Conservation (phyloP, 2,888 invertebrate species). For the Ochropleura leucogaster region DNA sequence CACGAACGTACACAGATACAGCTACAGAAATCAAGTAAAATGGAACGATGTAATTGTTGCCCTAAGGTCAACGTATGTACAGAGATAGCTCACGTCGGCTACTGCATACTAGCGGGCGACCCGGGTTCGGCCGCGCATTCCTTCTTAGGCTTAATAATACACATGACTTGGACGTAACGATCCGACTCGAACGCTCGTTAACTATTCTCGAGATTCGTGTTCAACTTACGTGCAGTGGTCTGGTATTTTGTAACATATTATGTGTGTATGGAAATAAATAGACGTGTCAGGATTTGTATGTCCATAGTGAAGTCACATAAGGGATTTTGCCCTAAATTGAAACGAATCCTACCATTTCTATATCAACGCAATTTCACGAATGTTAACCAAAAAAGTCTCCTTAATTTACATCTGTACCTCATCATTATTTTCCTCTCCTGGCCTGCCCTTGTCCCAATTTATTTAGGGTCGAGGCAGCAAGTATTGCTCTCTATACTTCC, state of each 20-base stretch:
- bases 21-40: constrained; percentile 64
- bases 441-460: no score
- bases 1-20: constrained; percentile 26
- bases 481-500: no score
- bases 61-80: constrained; percentile 76
- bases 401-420: no score
- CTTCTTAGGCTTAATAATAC: constrained; percentile 89
- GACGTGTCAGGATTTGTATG: neutral
- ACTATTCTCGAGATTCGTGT: constrained; percentile 78
- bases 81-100: constrained; percentile 73
- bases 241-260: constrained; percentile 68
- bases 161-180: constrained; percentile 86
- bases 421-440: no score
- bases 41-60: constrained; percentile 73
- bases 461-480: no score
- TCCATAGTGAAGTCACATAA: neutral
- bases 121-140: constrained; percentile 84
- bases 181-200: constrained; percentile 85
- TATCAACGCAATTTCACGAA: neutral
- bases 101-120: constrained; percentile 84
- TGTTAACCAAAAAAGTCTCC: neutral
- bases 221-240: constrained; percentile 72
- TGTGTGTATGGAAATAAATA: constrained; percentile 10
- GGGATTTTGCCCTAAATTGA: neutral
- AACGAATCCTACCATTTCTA: neutral